Conservation (phyloP, 2,113 vertebrate genomes). For the Cacatua alba region DNA sequence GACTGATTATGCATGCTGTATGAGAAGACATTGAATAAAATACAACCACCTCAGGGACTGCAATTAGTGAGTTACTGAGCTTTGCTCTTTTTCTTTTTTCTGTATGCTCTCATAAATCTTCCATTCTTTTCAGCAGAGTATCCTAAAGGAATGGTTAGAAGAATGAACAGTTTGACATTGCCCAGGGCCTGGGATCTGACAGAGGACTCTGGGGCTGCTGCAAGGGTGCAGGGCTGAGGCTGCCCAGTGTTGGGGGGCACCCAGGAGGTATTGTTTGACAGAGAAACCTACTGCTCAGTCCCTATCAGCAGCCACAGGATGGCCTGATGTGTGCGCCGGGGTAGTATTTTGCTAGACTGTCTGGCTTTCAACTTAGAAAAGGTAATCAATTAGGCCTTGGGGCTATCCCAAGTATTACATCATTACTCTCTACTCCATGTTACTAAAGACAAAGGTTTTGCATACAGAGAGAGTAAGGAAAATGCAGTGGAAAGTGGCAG, state of each 20-base stretch:
- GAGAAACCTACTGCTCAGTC: neutral
- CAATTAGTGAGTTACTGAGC: neutral
- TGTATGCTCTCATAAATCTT: neutral
- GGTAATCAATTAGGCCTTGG: neutral
- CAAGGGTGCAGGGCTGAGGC: neutral
- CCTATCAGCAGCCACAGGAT: rapidly evolving
- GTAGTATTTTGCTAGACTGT: neutral
- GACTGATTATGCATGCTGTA: neutral
- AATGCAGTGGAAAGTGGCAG: neutral
- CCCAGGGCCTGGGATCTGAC: neutral
- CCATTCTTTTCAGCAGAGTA: neutral
- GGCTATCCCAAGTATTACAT: neutral
- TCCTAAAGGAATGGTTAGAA: neutral
- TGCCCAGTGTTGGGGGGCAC: rapidly evolving
- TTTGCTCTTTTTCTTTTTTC: neutral
- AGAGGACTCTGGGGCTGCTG: neutral
- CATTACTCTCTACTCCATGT: neutral
- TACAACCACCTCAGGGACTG: neutral
- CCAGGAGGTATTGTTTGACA: neutral
- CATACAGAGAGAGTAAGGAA: neutral
- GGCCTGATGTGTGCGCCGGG: neutral
- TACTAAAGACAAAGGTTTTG: neutral
- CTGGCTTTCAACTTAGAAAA: neutral
- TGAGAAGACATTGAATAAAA: neutral
- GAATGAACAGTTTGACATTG: neutral